Evolutionary conservation across 2,888 invertebrate species (phyloP), one percentile per base, ranked within the genome.

Genomic region (Cephus pulcher): DNA sequence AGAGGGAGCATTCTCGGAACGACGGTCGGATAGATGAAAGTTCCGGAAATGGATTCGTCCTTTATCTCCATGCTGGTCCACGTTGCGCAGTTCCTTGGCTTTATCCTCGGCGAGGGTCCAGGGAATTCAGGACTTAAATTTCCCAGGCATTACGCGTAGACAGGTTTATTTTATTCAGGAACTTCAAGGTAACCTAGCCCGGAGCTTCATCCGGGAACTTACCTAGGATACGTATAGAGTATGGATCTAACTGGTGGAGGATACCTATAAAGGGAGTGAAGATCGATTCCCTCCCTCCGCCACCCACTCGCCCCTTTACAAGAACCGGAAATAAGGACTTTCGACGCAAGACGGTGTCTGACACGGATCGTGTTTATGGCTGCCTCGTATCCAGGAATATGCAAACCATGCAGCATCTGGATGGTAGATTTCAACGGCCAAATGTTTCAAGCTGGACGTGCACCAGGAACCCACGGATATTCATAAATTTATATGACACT

Each of bases 1-100:
- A 4, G 34, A 35, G 34, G 35, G 12, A 56, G 40, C 2, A 9
- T 56, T 56, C 6, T 15, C 71, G 9, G 71, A 71, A 33, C 12
- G 71, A 71, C 32, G 33, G 71, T 30, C 12, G 71, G 71, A 71
- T 71, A n/a, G 32, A 30, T 71, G 71, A 32, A 71, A 71, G 33
- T 71, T 33, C 71, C 71, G 71, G 71, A 71, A 71, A 33, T 32
- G 71, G 71, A 32, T 71, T 33, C 32, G 71, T 30, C 71, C 32
- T 32, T 23, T 56, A 56, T 56, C 40, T 56, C 40, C 40, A 56
- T 56, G 40, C 40, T 9, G 40, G 40, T 56, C 40, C 40, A 56
- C 40, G 40, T 56, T 56, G 40, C 40, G 23, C 6, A 56, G 40
- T 56, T 56, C 40, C 40, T 56, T 23, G 40, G 23, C 40, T 56